Evolutionary conservation across 2,888 invertebrate genomes (phyloP), one percentile per base, ranked within the genome.

Genomic region (Drosophila neotestacea): DNA sequence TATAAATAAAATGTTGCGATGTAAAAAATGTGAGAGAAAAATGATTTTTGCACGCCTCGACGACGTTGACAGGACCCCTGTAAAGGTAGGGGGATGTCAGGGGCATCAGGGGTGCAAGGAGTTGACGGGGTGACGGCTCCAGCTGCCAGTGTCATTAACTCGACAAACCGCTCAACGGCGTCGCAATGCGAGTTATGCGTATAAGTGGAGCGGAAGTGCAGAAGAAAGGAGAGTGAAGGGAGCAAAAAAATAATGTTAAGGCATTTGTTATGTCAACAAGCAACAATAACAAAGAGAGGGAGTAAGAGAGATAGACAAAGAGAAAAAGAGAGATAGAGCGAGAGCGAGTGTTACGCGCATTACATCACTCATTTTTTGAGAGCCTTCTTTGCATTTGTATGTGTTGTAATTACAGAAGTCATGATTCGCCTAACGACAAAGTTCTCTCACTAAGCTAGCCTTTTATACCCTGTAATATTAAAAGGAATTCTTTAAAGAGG

Each of bases 221-320:
- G 70, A 71, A 47, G n/a, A 32, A 47, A 52, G 36, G 42, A 16
- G 47, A 34, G 47, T 39, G 56, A 30, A 16, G 22, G 63, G 34
- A 38, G 64, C 32, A 44, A 16, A 54, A 38, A 50, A 47, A 70
- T 68, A 79, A 88, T 85, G 88, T 85, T 88, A 76, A 77, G 79
- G 81, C 83, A 85, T 85, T 88, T 81, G 85, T 85, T 85, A 88
- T 88, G 84, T 85, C 85, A 85, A 85, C 85, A 85, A 73, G 85
- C 88, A 79, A 83, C 79, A 86, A 84, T 79, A 54, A 65, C 42
- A 63, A 30, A 63, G 69, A 63, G 67, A 39, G 62, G 39, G 42
- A 38, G 34, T 44, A 9, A 27, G 42, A 27, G 42, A 30, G 34
- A 55, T 47, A 13, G 22, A 22, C 51, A 7, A 41, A 16, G 4